phyloP scores from a whole-genome alignment of 1,140 invertebrate genomes.

The Diabrotica undecimpunctata region DNA sequence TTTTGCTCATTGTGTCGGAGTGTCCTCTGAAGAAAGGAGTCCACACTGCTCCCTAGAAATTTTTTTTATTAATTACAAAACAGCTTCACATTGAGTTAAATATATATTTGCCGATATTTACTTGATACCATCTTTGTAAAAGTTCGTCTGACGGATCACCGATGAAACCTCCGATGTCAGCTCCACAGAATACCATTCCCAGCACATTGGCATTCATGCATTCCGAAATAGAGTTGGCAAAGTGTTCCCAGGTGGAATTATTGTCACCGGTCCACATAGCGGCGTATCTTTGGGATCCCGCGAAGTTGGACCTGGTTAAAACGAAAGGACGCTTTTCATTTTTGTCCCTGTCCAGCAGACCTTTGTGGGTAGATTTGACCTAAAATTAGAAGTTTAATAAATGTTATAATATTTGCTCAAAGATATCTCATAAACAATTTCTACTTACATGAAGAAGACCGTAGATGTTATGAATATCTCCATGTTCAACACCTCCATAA shows the following conservation, averaged over 20 bases:
- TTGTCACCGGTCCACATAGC: constrained; percentile 98
- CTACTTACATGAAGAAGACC: constrained; percentile 40
- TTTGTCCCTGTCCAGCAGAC: constrained; percentile 67
- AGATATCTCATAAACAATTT: too few relatives aligned
- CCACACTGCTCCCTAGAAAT: constrained; percentile 62
- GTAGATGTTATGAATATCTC: constrained; percentile 34
- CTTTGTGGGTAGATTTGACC: constrained; percentile 69
- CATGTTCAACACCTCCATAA: constrained; percentile 20
- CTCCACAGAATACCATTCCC: constrained; percentile 92
- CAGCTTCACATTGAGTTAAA: too few relatives aligned
- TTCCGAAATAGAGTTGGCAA: constrained; percentile 88
- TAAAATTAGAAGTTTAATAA: constrained; percentile 4
- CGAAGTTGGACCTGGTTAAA: constrained; percentile 82
- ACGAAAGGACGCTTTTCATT: constrained; percentile 80
- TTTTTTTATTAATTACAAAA: too few relatives aligned
- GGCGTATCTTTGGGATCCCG: constrained; percentile 84
- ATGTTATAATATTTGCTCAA: too few relatives aligned
- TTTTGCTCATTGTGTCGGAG: constrained; percentile 79
- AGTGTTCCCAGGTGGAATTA: constrained; percentile 86
- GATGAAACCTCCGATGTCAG: constrained; percentile 97
- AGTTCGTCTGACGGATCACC: constrained; percentile 87
- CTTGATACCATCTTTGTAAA: constrained; percentile 92
- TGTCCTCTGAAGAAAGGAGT: constrained; percentile 59
- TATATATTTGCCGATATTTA: not conserved
- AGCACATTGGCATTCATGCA: constrained; percentile 80